Evolutionary conservation across 2,797 vertebrate genomes (phyloP), one percentile per base, ranked within the genome.

Genomic region (Bovichtus variegatus): DNA sequence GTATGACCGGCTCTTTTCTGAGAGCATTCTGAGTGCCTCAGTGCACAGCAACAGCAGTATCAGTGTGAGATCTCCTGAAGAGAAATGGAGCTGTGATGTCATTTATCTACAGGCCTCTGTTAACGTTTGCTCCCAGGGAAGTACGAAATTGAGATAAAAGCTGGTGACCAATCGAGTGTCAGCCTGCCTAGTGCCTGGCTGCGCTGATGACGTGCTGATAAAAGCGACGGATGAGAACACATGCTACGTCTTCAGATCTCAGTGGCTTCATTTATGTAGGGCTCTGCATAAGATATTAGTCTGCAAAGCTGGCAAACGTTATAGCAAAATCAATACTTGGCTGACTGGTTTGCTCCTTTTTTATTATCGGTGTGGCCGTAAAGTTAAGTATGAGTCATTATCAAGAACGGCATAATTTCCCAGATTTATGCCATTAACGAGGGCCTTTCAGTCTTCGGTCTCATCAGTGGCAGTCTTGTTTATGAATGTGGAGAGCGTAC

Each of bases 71-170:
- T 90, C 89, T 90, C 53, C 59, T 65, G 77, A 86, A 91, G 89
- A 92, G 83, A 77, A 88, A 92, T 92, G 87, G 88, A 90, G 83
- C 87, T 69, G 89, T 93, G 91, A 94, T 93, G 92, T 91, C 84
- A 93, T 96, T 95, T 94, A 95, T 95, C 92, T 93, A 34, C 71
- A 87, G 75, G 84, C 81, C 82, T 89, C 86, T 88, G 89, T 92
- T 95, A 92, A 93, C 93, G 91, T 91, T 91, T 86, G 88, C 88
- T 93, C 80, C 83, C 55, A 83, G 88, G 87, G 80, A 92, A 85
- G 88, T 74, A 89, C 16, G 15, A 86, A 94, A 92, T 91, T 88
- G 93, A 93, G 92, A 95, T 95, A 95, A 93, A 94, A 94, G 89
- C 93, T 81, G 87, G 76, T 68, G 85, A 91, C 92, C 93, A 92